These are phyloP conservation scores for Ellobium chinense DNA, from an alignment of 2,888 invertebrate species.

Conservation along the genomic window DNA sequence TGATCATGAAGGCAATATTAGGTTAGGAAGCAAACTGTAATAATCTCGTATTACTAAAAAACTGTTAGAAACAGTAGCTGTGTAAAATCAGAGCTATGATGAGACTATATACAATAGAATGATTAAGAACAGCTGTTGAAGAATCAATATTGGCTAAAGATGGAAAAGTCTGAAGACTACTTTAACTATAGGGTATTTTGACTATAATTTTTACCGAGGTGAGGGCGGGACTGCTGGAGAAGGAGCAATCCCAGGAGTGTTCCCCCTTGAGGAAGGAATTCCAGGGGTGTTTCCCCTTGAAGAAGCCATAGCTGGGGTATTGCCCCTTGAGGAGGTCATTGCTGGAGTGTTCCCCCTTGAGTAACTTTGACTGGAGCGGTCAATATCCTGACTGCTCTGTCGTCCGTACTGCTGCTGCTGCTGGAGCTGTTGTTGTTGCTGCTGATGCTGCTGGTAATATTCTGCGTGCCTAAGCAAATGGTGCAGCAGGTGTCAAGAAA, in stretches of 20 bases:
- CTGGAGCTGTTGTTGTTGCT: constrained; percentile 34
- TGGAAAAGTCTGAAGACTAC: too few relatives aligned
- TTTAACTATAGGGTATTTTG: too few relatives aligned
- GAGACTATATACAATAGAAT: too few relatives aligned
- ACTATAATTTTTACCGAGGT: constrained; percentile 33
- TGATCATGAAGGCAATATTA: too few relatives aligned
- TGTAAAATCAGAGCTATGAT: too few relatives aligned
- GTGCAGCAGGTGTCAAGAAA: not conserved
- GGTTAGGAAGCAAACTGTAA: too few relatives aligned
- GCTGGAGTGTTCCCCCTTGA: constrained; percentile 28
- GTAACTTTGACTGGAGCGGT: constrained; percentile 11
- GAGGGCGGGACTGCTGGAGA: constrained; percentile 22
- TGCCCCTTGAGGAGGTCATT: constrained; percentile 47
- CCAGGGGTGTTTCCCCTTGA: constrained; percentile 21
- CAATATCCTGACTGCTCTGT: constrained; percentile 8
- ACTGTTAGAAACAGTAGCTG: too few relatives aligned
- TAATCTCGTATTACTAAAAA: too few relatives aligned
- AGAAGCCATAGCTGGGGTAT: constrained; percentile 47
- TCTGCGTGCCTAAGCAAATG: constrained; percentile 43
- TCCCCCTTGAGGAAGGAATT: constrained; percentile 18
- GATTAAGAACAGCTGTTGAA: too few relatives aligned
- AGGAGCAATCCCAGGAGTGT: constrained; percentile 48
- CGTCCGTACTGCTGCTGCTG: constrained; percentile 2
- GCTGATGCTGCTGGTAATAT: constrained; percentile 35
- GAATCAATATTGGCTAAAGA: too few relatives aligned